Percentiles rank a stretch among this genome's conserved stretches.
Evolutionary conservation across 1,140 invertebrate genomes (phyloP).

Genomic region (Heliothis subflexa): DNA sequence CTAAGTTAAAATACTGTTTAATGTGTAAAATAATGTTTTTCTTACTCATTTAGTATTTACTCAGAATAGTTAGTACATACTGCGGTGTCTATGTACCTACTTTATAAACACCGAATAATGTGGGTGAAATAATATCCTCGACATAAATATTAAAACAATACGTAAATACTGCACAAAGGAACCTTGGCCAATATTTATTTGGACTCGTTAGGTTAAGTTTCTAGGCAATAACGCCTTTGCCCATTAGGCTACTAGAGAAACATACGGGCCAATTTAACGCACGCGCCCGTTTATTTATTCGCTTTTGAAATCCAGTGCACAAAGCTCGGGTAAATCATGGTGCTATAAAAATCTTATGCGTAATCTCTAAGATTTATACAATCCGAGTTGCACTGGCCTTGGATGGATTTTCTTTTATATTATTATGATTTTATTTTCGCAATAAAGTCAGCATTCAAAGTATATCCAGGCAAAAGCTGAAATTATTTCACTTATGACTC

Average conservation of each 20-base stretch:
- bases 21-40: too few relatives aligned
- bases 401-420: too few relatives aligned
- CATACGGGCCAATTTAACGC: constrained; percentile 7
- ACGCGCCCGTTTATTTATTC: neutral
- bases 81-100: neutral
- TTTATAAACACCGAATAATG: constrained; percentile 1
- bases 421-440: neutral
- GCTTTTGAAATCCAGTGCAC: constrained; percentile 4
- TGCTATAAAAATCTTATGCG: constrained; percentile 12
- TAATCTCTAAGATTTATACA: constrained; percentile 13
- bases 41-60: too few relatives aligned
- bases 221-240: constrained; percentile 50
- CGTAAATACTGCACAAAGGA: constrained; percentile 2
- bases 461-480: neutral
- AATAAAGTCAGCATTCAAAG: neutral
- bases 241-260: constrained; percentile 36
- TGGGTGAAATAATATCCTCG: constrained; percentile 25
- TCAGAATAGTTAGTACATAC: neutral
- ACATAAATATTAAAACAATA: constrained; percentile 8
- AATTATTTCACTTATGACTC: neutral
- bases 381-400: constrained; percentile 4
- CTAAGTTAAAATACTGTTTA: too few relatives aligned
- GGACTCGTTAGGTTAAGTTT: constrained; percentile 50
- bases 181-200: constrained; percentile 55
- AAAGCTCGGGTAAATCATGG: constrained; percentile 10